Base-by-base conservation (phyloP, 1,140 invertebrate genomes). In the honey bee (Apis mellifera) region DNA sequence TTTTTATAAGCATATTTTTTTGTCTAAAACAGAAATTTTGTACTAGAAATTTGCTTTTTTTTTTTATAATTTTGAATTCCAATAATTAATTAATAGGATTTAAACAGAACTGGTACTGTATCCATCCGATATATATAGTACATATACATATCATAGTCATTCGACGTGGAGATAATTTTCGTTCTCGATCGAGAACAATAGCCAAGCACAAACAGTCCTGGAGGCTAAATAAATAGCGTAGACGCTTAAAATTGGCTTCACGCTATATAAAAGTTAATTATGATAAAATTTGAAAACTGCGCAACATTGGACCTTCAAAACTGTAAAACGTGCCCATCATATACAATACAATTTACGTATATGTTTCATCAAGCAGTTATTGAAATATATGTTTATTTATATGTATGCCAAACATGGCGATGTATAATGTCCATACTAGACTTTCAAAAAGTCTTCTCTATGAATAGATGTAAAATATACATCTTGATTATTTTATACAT, bases 201-300 rank as follows among this genome's bases (percentile, higher is more conserved):
- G 62, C 55, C 75, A 17, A 74, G 59, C 78, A 82, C 19, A 80
- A 84, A 78, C 80, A 65, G 62, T 75, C 60, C 54, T 76, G 79
- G 76, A 59, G 48, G 64, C 21, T 79, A 32, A 72, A 78, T n/a
- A n/a, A 66, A 81, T 60, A 78, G 70, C 64, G 23, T 59, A 66
- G 52, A 11, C 62, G 60, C 72, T 79, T 76, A 82, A 77, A 85
- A 87, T 82, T 42, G 66, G 54, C 32, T 69, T 23, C 69, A 68
- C 73, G 82, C 66, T 78, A 85, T 84, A 71, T 80, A 89, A 60
- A 89, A 82, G 68, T 80, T 83, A 32, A 65, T 26, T 83, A 82
- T 60, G 69, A 74, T 87, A 89, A 89, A 89, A 85, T 87, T 86
- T 89, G 66, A 85, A 89, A 87, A 85, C 78, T 89, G 78, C 65